Base-by-base conservation (phyloP, 2,888 invertebrate genomes). In the Glaucopsyche alexis region DNA sequence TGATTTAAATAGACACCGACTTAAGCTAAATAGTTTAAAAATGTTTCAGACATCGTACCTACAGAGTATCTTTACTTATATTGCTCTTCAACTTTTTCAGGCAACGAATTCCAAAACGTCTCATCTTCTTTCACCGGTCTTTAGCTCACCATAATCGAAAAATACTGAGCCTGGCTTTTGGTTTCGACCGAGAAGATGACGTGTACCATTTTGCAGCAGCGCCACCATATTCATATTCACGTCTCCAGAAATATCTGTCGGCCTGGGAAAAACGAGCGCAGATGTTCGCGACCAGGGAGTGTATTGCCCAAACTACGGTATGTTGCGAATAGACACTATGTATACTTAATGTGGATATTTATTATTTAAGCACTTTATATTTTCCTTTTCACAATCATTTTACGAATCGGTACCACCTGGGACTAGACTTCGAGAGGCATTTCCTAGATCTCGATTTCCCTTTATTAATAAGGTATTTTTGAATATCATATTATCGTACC, bases 171-270 rank as follows among this genome's bases (percentile, higher is more conserved):
- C 96, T 99, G 84, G 96, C 98, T 0, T 99, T 99, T 86, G 96
- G 96, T 40, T 99, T 99, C 84, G 99, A 99, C 87, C 95, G 95
- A 73, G 98, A 99, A 85, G 98, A 98, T 79, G 99, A 99, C 82
- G 95, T 98, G 1, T 99, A 98, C 84, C 99, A 99, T 85, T 99
- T 99, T 89, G 95, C 98, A 1, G 95, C 99, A 80, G 96, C 97
- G 42, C 97, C 97, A 76, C 99, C 99, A 0, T 99, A 99, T 86
- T 98, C 98, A n/a, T 99, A 99, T 87, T 96, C 98, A 0, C 94
- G 97, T 73, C 94, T 98, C 71, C 97, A 99, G 87, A 96, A 96
- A 64, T 97, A 98, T 89, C 91, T 99, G 77, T 95, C 96, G 52
- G 87, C 94, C 2, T 93, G 93, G 93, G 90, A 90, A 77, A 91